A percentile compares a stretch with the other conserved stretches of the same genome.
Evolutionary conservation across 2,797 vertebrate genomes (phyloP).

Genomic region (Poecilia velifera): DNA sequence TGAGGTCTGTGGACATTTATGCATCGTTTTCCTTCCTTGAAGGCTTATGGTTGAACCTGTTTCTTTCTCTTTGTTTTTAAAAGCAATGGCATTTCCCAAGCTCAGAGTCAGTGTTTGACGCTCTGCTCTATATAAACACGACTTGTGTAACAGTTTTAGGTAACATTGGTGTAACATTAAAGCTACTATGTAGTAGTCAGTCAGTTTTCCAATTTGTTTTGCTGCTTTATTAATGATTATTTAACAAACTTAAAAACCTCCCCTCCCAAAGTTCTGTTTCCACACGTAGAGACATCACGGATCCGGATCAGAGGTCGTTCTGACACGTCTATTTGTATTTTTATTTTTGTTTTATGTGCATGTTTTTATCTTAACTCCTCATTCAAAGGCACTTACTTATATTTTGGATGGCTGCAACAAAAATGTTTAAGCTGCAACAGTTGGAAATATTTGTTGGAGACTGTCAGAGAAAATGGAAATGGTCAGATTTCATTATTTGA

Average conservation of each 20-base stretch:
- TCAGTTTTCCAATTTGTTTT: neutral
- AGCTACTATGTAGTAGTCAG: neutral
- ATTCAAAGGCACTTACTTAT: neutral
- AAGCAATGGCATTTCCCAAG: neutral
- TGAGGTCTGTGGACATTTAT: conserved; percentile 5
- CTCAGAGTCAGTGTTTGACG: conserved; percentile 3
- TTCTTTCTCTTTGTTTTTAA: neutral
- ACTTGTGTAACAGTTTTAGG: conserved; percentile 22
- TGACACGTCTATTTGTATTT: neutral
- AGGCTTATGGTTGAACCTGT: neutral
- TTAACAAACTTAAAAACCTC: neutral
- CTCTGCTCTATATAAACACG: neutral
- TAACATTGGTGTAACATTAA: conserved; percentile 10
- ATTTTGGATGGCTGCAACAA: neutral
- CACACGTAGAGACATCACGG: neutral
- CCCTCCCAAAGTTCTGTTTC: neutral
- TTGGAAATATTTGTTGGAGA: neutral
- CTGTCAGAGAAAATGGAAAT: neutral
- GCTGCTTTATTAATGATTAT: neutral
- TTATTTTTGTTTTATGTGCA: neutral
- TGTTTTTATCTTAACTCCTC: neutral
- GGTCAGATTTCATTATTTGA: neutral
- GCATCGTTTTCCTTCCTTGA: neutral
- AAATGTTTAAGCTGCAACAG: neutral
- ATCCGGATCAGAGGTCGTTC: neutral